Evolutionary conservation across 1,140 invertebrate species (phyloP).

Genomic region (Drosophila hydei): DNA sequence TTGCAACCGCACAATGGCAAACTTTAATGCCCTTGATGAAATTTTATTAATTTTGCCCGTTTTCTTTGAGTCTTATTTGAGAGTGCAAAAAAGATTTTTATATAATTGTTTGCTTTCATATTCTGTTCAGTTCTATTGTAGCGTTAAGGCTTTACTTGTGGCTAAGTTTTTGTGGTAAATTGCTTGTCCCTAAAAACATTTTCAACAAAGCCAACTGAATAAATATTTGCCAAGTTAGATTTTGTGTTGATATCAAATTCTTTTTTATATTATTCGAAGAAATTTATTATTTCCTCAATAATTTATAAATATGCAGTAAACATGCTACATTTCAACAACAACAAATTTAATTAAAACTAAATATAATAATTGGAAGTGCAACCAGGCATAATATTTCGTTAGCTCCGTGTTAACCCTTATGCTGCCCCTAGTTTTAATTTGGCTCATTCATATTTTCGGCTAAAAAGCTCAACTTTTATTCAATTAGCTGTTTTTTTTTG

Average conservation of each 20-base stretch:
- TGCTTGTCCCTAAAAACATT: neutral
- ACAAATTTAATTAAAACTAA: neutral
- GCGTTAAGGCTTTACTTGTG: neutral
- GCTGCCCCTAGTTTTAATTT: conserved; percentile 3
- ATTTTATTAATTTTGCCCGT: conserved; percentile 55
- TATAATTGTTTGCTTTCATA: neutral
- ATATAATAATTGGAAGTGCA: neutral
- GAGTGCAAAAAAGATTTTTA: neutral
- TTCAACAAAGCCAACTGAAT: neutral
- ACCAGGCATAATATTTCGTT: neutral
- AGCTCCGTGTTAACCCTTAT: too few relatives aligned
- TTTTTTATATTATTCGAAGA: too few relatives aligned
- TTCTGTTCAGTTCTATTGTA: neutral
- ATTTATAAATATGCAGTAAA: too few relatives aligned
- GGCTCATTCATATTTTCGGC: conserved; percentile 54
- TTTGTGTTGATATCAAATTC: neutral
- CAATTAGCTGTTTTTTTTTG: conserved; percentile 58
- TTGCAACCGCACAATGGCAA: conserved; percentile 21
- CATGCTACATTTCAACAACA: too few relatives aligned
- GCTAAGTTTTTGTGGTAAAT: neutral
- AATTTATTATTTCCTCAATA: too few relatives aligned
- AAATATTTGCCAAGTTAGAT: conserved; percentile 1
- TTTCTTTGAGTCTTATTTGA: conserved; percentile 12
- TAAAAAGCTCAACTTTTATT: conserved; percentile 27
- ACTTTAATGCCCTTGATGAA: conserved; percentile 34